phyloP scores from a whole-genome alignment of 2,797 vertebrate genomes.

The Spea hammondii region DNA sequence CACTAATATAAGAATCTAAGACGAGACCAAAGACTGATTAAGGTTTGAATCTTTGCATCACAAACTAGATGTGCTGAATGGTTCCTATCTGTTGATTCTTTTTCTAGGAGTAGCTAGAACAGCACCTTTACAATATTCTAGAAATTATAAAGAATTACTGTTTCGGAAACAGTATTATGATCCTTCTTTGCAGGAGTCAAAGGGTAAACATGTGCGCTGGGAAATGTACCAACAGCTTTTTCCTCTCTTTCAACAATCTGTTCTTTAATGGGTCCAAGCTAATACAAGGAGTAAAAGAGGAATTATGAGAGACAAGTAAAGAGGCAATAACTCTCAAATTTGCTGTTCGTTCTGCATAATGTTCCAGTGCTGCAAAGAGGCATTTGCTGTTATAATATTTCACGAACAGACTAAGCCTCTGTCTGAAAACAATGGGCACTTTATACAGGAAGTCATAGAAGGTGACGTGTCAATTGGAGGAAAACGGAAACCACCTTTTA shows the following conservation, averaged over 20 bases:
- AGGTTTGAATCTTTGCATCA: too few relatives aligned
- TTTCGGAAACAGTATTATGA: too few relatives aligned
- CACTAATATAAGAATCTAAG: too few relatives aligned
- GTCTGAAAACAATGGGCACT: conserved; percentile 38
- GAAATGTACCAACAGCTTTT: conserved; percentile 52
- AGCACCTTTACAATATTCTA: too few relatives aligned
- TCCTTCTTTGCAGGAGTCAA: conserved; percentile 47
- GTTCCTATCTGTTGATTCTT: too few relatives aligned
- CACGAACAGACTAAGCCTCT: conserved; percentile 6
- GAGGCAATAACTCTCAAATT: conserved; percentile 44
- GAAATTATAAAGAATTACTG: too few relatives aligned
- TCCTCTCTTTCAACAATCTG: conserved; percentile 22
- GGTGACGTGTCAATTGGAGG: conserved; percentile 51
- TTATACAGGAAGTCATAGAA: conserved; percentile 47
- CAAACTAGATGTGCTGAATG: too few relatives aligned
- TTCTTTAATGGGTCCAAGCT: conserved; percentile 39
- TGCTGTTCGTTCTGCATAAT: conserved; percentile 18
- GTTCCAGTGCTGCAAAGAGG: conserved; percentile 15
- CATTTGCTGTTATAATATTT: conserved; percentile 2
- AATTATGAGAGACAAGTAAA: conserved; percentile 40
- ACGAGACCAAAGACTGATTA: too few relatives aligned
- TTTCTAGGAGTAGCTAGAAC: too few relatives aligned
- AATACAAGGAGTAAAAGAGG: conserved; percentile 23
- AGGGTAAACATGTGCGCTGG: conserved; percentile 49
- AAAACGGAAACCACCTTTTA: conserved; percentile 47